Percentiles rank a stretch among this genome's conserved stretches.
phyloP scores from a whole-genome alignment of 2,113 vertebrate species.

The Aythya baeri region DNA sequence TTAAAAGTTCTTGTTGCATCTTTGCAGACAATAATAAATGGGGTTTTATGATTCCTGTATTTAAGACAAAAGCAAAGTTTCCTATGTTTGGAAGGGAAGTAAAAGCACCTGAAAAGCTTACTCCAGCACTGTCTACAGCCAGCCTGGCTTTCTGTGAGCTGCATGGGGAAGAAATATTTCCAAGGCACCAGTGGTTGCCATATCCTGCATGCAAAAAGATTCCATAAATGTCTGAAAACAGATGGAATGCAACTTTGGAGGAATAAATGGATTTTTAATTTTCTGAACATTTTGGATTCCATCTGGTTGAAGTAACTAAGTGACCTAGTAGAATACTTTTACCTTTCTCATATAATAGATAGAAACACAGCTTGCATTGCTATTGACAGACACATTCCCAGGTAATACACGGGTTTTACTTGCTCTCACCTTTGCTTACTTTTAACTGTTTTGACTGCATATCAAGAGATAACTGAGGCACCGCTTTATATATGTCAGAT shows the following conservation, averaged over 20 bases:
- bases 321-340: conserved; percentile 56
- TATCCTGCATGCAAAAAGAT: conserved; percentile 69
- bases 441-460: not conserved
- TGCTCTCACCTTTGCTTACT: not conserved
- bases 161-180: conserved; percentile 42
- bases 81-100: conserved; percentile 19
- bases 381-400: not conserved
- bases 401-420: not conserved
- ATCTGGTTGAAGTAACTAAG: conserved; percentile 64
- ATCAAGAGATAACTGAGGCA: not conserved
- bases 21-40: not conserved
- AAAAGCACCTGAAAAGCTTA: not conserved
- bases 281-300: conserved; percentile 71
- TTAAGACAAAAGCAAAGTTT: not conserved
- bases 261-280: conserved; percentile 71
- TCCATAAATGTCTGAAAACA: conserved; percentile 68
- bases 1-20: not conserved
- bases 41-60: not conserved
- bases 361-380: not conserved
- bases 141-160: conserved; percentile 14
- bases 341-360: conserved; percentile 4
- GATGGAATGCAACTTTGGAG: conserved; percentile 67
- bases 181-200: conserved; percentile 48
- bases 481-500: not conserved
- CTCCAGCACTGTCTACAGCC: not conserved